Conservation (phyloP, 2,113 vertebrate species). For the Nipponia nippon region DNA sequence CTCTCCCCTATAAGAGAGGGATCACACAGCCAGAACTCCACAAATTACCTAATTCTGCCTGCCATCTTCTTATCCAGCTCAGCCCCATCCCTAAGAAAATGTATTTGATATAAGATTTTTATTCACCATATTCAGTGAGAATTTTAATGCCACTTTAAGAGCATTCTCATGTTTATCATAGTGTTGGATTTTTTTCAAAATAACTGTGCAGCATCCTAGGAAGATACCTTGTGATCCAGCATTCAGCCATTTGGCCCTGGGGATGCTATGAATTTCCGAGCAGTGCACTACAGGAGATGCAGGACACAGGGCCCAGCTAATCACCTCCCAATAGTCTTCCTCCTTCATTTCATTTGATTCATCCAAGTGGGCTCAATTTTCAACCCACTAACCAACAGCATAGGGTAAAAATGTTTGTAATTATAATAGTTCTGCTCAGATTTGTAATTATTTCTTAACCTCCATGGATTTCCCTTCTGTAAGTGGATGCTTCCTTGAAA, state of each 20-base stretch:
- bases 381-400: neutral
- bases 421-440: neutral
- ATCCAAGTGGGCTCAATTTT: neutral
- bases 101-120: neutral
- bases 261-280: neutral
- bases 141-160: neutral
- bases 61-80: neutral
- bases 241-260: neutral
- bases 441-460: constrained; percentile 8
- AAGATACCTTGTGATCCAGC: neutral
- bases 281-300: neutral
- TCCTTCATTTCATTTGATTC: neutral
- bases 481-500: neutral
- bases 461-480: neutral
- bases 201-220: neutral
- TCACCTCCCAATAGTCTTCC: neutral
- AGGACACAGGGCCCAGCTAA: neutral
- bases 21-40: neutral
- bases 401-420: neutral
- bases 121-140: neutral
- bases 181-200: neutral
- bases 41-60: neutral
- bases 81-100: neutral
- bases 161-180: neutral
- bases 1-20: neutral